These are phyloP conservation scores for Bedellia somnulentella DNA, from an alignment of 2,888 invertebrate species.

Conservation along the genomic window DNA sequence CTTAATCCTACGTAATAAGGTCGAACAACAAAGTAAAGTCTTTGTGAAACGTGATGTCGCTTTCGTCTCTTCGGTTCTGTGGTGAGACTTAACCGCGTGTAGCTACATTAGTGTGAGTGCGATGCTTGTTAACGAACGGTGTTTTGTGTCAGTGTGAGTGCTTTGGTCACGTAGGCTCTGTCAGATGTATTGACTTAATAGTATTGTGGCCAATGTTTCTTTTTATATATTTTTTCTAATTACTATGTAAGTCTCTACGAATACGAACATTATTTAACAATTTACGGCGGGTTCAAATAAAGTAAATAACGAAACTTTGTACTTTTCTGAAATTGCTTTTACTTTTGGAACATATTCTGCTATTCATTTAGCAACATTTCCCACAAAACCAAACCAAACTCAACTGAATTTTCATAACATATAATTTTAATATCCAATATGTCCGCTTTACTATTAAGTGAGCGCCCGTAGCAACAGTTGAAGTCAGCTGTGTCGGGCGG, in stretches of 20 bases:
- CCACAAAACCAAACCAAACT: too few relatives aligned
- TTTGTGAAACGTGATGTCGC: constrained; percentile 50
- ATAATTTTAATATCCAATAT: too few relatives aligned
- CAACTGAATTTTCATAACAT: too few relatives aligned
- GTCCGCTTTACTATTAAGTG: constrained; percentile 24
- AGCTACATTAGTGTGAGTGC: constrained; percentile 25
- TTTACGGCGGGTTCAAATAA: too few relatives aligned
- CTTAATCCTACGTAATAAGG: constrained; percentile 16
- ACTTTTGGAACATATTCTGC: too few relatives aligned
- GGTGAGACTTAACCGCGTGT: constrained; percentile 30
- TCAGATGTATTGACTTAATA: constrained; percentile 21
- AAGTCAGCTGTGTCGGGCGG: constrained; percentile 32
- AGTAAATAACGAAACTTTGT: too few relatives aligned
- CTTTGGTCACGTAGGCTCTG: constrained; percentile 54
- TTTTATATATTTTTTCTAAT: too few relatives aligned
- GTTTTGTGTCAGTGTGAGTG: constrained; percentile 29
- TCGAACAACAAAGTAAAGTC: constrained; percentile 33
- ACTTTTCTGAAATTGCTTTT: too few relatives aligned
- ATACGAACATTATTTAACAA: too few relatives aligned
- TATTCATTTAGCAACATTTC: too few relatives aligned
- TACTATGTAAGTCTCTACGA: too few relatives aligned
- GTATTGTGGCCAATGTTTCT: too few relatives aligned
- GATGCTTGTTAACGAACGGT: constrained; percentile 16
- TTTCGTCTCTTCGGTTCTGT: constrained; percentile 19
- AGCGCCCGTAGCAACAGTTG: constrained; percentile 53